Evolutionary conservation across 2,888 invertebrate genomes (phyloP), one percentile per base, ranked within the genome.

Genomic region (Aphidoletes aphidimyza): DNA sequence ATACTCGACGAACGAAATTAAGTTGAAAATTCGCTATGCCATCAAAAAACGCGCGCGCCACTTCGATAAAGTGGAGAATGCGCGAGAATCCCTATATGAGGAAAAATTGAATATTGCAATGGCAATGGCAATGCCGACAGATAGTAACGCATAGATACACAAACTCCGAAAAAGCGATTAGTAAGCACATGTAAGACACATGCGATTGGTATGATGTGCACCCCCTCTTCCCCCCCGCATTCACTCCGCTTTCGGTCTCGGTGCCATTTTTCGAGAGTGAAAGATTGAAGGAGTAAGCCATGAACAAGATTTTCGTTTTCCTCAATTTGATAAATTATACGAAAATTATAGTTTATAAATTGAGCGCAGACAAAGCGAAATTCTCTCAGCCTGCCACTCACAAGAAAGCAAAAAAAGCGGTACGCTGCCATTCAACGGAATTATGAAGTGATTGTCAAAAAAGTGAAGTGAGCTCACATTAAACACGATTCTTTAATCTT

Each of bases 291-390:
- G n/a, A n/a, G n/a, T n/a, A n/a, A n/a, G 69, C 8, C 6, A 69
- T 30, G 69, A 69, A 69, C 30, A 69, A 69, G 30, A 69, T 30
- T 69, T 69, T 30, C 69, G 30, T 69, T 30, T 69, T 69, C 69
- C 69, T 69, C 34, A 26, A 34, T 69, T 69, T 69, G 69, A 69
- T 69, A 69, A 69, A 69, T 69, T 69, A 69, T 69, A 69, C 69
- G 69, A 69, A 69, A 30, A 69, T 69, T 69, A 69, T 69, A 69
- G 69, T 69, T 69, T 69, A 69, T 69, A 69, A 69, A 69, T 69
- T 69, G 69, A 69, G 69, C 69, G 69, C 69, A 69, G 69, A 69
- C 30, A 69, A 69, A 30, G 34, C 34, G 69, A 14, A 69, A 69
- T 34, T n/a, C n/a, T n/a, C n/a, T n/a, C 17, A 17, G 34, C 11